Conservation (phyloP, 2,888 invertebrate species). For the Stenodema calcarata region DNA sequence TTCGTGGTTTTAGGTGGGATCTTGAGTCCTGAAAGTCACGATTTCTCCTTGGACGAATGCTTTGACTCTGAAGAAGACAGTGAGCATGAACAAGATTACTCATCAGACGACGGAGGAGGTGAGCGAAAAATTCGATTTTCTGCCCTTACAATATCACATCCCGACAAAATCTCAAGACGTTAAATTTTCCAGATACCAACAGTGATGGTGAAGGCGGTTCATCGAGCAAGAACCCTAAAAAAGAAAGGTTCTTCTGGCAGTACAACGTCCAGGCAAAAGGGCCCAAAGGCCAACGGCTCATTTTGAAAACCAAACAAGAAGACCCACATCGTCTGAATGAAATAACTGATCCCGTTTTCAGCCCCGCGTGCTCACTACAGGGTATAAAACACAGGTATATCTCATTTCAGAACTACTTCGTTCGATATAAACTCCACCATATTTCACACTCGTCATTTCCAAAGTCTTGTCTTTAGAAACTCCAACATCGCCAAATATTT, state of each 20-base stretch:
- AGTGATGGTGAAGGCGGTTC: conserved; percentile 59
- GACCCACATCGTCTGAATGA: conserved; percentile 92
- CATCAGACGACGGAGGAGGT: conserved; percentile 71
- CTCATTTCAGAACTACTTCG: background rate
- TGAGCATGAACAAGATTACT: conserved; percentile 85
- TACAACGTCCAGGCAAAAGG: conserved; percentile 98
- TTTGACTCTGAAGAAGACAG: conserved; percentile 85
- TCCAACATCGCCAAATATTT: background rate
- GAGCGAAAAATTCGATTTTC: background rate
- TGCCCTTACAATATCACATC: background rate
- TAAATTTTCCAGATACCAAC: conserved; percentile 58
- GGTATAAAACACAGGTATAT: conserved; percentile 86
- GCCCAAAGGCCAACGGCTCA: conserved; percentile 90
- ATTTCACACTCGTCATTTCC: background rate
- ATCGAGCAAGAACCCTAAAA: conserved; percentile 65
- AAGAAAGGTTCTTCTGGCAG: conserved; percentile 94
- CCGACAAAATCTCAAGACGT: background rate
- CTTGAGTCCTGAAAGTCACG: conserved; percentile 80
- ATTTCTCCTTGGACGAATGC: conserved; percentile 84
- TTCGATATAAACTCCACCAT: background rate
- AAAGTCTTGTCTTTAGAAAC: background rate
- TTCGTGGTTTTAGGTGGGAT: conserved; percentile 67
- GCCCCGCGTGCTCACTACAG: conserved; percentile 86
- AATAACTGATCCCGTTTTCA: conserved; percentile 95
- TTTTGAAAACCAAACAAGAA: conserved; percentile 82